Conservation (phyloP, 2,113 vertebrate genomes). For the Entosphenus tridentatus region DNA sequence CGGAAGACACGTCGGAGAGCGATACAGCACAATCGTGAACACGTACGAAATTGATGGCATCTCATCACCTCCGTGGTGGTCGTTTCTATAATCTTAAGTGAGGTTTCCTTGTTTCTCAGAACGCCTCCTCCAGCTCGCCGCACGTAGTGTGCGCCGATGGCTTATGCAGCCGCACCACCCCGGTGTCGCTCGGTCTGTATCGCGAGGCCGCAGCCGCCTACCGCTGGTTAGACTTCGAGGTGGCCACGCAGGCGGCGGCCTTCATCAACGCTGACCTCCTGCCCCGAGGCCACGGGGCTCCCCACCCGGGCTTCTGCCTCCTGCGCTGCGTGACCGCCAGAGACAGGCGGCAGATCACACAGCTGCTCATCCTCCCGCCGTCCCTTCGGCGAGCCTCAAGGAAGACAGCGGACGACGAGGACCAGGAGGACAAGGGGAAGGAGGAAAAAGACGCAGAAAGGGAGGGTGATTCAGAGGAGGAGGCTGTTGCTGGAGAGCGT, state of each 20-base stretch:
- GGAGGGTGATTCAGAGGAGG: too few species aligned
- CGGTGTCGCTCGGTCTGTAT: conserved; percentile 11
- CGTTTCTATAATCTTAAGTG: too few species aligned
- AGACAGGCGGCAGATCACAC: conserved; percentile 7
- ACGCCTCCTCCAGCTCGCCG: background rate
- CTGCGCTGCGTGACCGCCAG: conserved; percentile 10
- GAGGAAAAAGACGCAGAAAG: too few species aligned
- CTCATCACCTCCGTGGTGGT: too few species aligned
- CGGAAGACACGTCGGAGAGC: too few species aligned
- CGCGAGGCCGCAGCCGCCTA: conserved; percentile 7
- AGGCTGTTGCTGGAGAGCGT: too few species aligned
- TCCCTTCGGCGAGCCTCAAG: background rate
- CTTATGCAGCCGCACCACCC: conserved; percentile 9
- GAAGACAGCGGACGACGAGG: background rate
- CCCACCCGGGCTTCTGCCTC: conserved; percentile 12
- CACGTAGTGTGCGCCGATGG: conserved; percentile 9
- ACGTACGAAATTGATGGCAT: too few species aligned
- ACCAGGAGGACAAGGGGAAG: too few species aligned
- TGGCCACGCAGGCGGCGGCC: background rate
- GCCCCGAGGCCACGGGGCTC: conserved; percentile 5
- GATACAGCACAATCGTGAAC: too few species aligned
- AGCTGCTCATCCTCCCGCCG: conserved; percentile 13
- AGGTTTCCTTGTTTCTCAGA: too few species aligned
- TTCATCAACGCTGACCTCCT: conserved; percentile 10
- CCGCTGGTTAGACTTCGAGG: conserved; percentile 10